Conservation (phyloP, 2,888 invertebrate genomes). For the Nudaria mundana region DNA sequence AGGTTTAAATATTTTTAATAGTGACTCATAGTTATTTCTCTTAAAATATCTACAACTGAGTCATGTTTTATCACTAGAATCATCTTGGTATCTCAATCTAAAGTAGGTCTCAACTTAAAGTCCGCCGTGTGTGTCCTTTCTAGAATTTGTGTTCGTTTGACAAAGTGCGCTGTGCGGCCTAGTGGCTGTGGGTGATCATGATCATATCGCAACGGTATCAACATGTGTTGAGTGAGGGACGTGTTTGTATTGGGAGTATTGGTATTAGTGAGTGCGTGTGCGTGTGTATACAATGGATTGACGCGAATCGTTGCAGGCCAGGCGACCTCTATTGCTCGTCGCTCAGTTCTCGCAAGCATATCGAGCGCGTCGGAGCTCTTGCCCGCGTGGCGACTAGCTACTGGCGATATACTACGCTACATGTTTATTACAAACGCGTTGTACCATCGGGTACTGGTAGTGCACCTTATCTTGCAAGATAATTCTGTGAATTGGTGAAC, state of each 20-base stretch:
- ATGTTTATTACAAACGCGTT: conserved; percentile 42
- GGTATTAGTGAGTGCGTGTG: conserved; percentile 72
- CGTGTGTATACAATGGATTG: conserved; percentile 69
- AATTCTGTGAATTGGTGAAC: conserved; percentile 69
- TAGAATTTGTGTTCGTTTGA: conserved; percentile 7
- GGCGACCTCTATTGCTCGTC: conserved; percentile 39
- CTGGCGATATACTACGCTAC: conserved; percentile 56
- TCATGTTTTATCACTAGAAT: conserved; percentile 25
- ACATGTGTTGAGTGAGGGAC: conserved; percentile 54
- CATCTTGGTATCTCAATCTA: too few relatives aligned
- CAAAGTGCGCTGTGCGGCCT: conserved; percentile 29
- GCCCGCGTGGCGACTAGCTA: conserved; percentile 66
- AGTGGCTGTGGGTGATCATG: conserved; percentile 32
- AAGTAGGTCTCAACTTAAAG: too few relatives aligned
- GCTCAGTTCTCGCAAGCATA: conserved; percentile 62
- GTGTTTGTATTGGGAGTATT: conserved; percentile 48
- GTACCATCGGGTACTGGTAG: conserved; percentile 51
- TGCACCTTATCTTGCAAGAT: conserved; percentile 67
- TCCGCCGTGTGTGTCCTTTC: background rate
- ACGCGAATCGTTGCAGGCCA: conserved; percentile 74
- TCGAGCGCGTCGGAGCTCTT: conserved; percentile 68
- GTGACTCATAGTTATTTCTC: too few relatives aligned
- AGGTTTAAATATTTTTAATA: too few relatives aligned
- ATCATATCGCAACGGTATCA: conserved; percentile 34
- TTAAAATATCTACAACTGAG: too few relatives aligned